A percentile compares a stretch with the other conserved stretches of the same genome.
phyloP scores from a whole-genome alignment of 1,140 invertebrate species.

The Heliconius hermathena region DNA sequence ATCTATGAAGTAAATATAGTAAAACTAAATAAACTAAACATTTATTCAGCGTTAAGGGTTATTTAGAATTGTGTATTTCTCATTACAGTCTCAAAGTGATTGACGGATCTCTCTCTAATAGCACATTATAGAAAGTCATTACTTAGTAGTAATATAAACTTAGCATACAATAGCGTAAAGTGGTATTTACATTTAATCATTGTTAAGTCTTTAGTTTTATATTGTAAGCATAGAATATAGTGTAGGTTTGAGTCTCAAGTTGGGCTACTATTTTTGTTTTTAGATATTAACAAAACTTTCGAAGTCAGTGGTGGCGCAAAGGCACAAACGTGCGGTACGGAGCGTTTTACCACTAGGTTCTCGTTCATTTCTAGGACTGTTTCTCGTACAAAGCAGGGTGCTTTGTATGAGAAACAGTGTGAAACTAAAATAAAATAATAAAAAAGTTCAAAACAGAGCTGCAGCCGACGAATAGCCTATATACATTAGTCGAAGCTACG shows the following conservation, averaged over 20 bases:
- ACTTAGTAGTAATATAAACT: constrained; percentile 3
- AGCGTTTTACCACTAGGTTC: too few relatives aligned
- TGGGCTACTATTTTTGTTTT: too few relatives aligned
- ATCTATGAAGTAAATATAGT: too few relatives aligned
- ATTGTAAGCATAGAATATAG: neutral
- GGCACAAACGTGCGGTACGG: neutral
- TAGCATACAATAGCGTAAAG: neutral
- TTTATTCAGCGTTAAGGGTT: neutral
- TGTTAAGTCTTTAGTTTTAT: neutral
- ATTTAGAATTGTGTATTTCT: neutral
- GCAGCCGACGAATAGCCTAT: too few relatives aligned
- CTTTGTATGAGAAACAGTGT: too few relatives aligned
- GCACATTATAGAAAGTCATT: constrained; percentile 6
- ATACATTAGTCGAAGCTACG: too few relatives aligned
- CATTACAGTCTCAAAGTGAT: neutral
- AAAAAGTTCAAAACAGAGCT: too few relatives aligned
- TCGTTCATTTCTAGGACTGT: too few relatives aligned
- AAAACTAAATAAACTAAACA: neutral
- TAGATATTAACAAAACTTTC: too few relatives aligned
- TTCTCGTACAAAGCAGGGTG: too few relatives aligned
- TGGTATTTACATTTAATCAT: neutral
- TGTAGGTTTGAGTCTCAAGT: neutral
- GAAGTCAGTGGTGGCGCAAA: neutral
- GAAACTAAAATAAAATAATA: too few relatives aligned
- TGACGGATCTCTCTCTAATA: neutral